Percentiles rank a stretch among this genome's conserved stretches.
phyloP scores from a whole-genome alignment of 1,140 invertebrate species.

The Brachionus paranguensis region DNA sequence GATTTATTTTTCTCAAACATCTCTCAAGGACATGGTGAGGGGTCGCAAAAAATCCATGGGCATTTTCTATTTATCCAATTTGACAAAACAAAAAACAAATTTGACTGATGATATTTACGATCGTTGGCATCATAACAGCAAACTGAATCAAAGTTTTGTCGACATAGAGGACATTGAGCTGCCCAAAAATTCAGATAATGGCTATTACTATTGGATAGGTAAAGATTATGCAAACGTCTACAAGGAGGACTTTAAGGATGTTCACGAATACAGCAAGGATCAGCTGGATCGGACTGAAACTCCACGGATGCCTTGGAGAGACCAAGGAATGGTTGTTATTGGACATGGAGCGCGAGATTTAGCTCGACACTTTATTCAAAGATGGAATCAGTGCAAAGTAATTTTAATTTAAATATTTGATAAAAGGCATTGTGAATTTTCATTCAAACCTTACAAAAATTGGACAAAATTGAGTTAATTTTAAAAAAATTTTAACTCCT shows the following conservation, averaged over 20 bases:
- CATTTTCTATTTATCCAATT: background rate
- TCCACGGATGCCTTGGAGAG: constrained; percentile 96
- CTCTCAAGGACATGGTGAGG: background rate
- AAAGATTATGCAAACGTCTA: constrained; percentile 98
- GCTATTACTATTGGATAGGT: constrained; percentile 80
- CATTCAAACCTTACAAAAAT: too few relatives aligned
- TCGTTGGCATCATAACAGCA: background rate
- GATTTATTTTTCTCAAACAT: background rate
- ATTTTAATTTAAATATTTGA: too few relatives aligned
- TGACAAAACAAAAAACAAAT: background rate
- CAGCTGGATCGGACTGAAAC: constrained; percentile 67
- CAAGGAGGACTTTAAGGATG: constrained; percentile 84
- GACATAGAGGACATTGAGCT: constrained; percentile 19
- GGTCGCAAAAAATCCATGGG: background rate
- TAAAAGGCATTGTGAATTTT: too few relatives aligned
- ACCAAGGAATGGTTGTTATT: constrained; percentile 77
- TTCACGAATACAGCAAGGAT: constrained; percentile 68
- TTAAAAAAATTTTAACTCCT: too few relatives aligned
- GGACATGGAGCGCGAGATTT: constrained; percentile 80
- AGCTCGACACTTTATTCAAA: constrained; percentile 88
- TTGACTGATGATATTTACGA: constrained; percentile 34
- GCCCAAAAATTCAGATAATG: background rate
- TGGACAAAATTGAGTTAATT: too few relatives aligned
- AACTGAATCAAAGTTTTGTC: background rate
- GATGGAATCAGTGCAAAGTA: constrained; percentile 74